A percentile compares a stretch with the other conserved stretches of the same genome.
These are phyloP conservation scores for Tenthredo livida DNA, from an alignment of 2,888 invertebrate species.

Conservation along the genomic window DNA sequence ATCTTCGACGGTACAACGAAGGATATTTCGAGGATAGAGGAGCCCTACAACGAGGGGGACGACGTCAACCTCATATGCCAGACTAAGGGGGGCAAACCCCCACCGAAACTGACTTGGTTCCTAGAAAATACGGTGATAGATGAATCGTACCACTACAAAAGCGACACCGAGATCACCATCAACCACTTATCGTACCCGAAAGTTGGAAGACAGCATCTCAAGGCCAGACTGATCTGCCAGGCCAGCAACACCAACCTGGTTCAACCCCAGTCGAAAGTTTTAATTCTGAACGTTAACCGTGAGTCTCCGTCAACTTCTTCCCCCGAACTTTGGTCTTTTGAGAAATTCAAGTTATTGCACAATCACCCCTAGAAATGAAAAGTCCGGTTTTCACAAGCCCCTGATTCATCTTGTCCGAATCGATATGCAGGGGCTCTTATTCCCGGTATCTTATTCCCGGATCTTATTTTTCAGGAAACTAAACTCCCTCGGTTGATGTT, in stretches of 20 bases:
- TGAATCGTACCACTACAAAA: constrained; percentile 87
- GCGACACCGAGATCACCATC: constrained; percentile 85
- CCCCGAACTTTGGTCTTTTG: background rate
- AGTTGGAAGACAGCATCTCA: constrained; percentile 90
- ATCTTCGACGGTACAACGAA: constrained; percentile 88
- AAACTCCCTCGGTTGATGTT: too few relatives aligned
- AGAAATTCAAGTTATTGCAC: background rate
- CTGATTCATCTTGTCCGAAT: too few relatives aligned
- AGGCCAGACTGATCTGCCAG: constrained; percentile 91
- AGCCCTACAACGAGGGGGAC: constrained; percentile 92
- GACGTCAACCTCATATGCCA: constrained; percentile 91
- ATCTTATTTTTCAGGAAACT: too few relatives aligned
- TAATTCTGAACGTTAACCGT: constrained; percentile 92
- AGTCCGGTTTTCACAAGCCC: background rate
- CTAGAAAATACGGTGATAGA: constrained; percentile 91
- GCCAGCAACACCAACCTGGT: constrained; percentile 93
- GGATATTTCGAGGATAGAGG: constrained; percentile 86
- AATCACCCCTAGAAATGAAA: too few relatives aligned
- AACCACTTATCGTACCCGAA: constrained; percentile 90
- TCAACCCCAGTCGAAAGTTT: constrained; percentile 87
- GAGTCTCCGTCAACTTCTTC: constrained; percentile 79
- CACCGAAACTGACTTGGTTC: constrained; percentile 91
- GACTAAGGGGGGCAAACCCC: constrained; percentile 91
- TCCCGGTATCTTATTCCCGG: too few relatives aligned
- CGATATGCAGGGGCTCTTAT: too few relatives aligned